Percentiles rank a stretch among this genome's conserved stretches.
phyloP scores from a whole-genome alignment of 2,113 vertebrate species.

The Paratilapia polleni region DNA sequence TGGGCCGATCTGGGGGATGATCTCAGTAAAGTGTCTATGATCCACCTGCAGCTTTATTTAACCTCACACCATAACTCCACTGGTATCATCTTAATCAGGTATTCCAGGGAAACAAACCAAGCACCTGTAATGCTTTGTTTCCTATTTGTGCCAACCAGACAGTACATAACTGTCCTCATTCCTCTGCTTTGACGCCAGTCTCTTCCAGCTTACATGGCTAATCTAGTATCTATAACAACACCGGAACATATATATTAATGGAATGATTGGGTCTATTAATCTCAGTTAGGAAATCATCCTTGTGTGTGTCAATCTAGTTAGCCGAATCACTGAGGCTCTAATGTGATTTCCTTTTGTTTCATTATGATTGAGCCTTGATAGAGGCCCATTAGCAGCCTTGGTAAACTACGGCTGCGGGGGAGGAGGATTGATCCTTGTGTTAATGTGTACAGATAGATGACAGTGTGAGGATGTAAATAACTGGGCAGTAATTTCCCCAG shows the following conservation, averaged over 20 bases:
- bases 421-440: constrained; percentile 70
- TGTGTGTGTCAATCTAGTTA: constrained; percentile 73
- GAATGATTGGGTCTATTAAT: constrained; percentile 70
- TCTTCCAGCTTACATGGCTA: constrained; percentile 29
- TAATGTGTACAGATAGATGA: constrained; percentile 75
- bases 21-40: constrained; percentile 25
- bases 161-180: constrained; percentile 46
- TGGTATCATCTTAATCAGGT: constrained; percentile 14
- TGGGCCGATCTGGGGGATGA: neutral
- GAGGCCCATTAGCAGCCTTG: constrained; percentile 71
- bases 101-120: constrained; percentile 26
- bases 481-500: constrained; percentile 36
- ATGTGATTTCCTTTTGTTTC: constrained; percentile 75
- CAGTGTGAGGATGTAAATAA: constrained; percentile 64
- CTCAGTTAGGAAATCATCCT: constrained; percentile 67
- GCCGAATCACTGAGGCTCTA: constrained; percentile 60
- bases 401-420: constrained; percentile 72
- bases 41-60: constrained; percentile 50
- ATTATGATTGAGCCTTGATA: constrained; percentile 78
- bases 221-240: constrained; percentile 72
- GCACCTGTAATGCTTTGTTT: constrained; percentile 41
- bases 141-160: constrained; percentile 2
- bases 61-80: constrained; percentile 24
- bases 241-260: constrained; percentile 69
- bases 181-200: constrained; percentile 64